phyloP scores from a whole-genome alignment of 1,140 invertebrate species.

The Camponotus floridanus region DNA sequence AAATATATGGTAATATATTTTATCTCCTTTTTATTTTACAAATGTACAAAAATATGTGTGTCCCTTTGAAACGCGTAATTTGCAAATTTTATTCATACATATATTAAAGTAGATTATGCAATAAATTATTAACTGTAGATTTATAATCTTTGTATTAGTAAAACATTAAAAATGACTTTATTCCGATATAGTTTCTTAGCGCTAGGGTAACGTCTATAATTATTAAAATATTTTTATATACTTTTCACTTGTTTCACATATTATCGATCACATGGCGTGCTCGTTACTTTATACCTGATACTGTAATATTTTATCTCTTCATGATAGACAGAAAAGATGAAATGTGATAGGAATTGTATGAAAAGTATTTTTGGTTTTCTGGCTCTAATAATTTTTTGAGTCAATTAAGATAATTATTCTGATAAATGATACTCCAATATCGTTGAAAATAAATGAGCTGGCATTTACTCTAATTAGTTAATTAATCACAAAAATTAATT shows the following conservation, averaged over 20 bases:
- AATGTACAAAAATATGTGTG: not conserved
- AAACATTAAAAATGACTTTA: constrained; percentile 12
- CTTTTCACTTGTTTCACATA: constrained; percentile 13
- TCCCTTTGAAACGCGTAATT: not conserved
- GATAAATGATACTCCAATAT: constrained; percentile 35
- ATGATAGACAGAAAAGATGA: not conserved
- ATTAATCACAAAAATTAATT: not conserved
- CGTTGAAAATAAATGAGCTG: not conserved
- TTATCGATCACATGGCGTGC: not conserved
- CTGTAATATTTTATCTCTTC: not conserved
- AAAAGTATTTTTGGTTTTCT: not conserved
- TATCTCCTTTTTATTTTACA: not conserved
- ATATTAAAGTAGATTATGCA: not conserved
- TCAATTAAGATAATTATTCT: constrained; percentile 14
- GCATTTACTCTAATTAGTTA: constrained; percentile 3
- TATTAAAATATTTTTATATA: constrained; percentile 21
- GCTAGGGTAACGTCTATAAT: not conserved
- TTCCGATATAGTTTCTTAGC: not conserved
- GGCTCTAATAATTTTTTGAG: not conserved
- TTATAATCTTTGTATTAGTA: not conserved
- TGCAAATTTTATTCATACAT: not conserved
- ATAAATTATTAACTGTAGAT: constrained; percentile 7
- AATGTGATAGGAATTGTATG: not conserved
- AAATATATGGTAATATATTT: not conserved
- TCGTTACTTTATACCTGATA: not conserved